phyloP scores from a whole-genome alignment of 2,888 invertebrate species.

The Rhabditoides inermis region DNA sequence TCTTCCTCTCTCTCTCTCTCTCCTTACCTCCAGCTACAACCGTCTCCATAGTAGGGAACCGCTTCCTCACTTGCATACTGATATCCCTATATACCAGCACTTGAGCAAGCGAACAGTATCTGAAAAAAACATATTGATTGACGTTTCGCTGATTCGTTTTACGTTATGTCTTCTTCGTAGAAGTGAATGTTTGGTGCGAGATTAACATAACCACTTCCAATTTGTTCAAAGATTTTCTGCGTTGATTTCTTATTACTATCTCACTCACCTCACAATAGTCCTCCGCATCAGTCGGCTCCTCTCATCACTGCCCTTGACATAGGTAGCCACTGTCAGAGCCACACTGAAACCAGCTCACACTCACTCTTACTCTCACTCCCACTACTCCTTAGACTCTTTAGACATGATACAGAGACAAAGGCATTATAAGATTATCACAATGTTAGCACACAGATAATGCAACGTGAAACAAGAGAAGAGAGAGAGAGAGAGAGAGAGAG shows the following conservation, averaged over 20 bases:
- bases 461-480: not conserved
- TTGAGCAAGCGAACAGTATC: no score
- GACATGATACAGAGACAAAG: not conserved
- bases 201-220: no score
- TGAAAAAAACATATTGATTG: no score
- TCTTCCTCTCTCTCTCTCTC: not conserved
- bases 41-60: slow-evolving; percentile 29
- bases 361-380: not conserved
- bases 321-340: slow-evolving; percentile 32
- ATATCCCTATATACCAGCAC: slow-evolving; percentile 32
- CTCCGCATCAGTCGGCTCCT: slow-evolving; percentile 31
- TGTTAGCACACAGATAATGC: not conserved
- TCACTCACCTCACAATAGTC: slow-evolving; percentile 36
- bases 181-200: no score
- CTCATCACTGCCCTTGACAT: slow-evolving; percentile 37
- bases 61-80: slow-evolving; percentile 23
- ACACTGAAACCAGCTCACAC: slow-evolving; percentile 15
- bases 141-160: no score
- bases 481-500: not conserved
- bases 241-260: slow-evolving; percentile 20
- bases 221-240: no score
- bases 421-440: not conserved
- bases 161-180: no score
- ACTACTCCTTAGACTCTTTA: not conserved
- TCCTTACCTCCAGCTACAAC: slow-evolving; percentile 23